Base-by-base conservation (phyloP, 2,888 invertebrate species). In the Criorhina ranunculi region DNA sequence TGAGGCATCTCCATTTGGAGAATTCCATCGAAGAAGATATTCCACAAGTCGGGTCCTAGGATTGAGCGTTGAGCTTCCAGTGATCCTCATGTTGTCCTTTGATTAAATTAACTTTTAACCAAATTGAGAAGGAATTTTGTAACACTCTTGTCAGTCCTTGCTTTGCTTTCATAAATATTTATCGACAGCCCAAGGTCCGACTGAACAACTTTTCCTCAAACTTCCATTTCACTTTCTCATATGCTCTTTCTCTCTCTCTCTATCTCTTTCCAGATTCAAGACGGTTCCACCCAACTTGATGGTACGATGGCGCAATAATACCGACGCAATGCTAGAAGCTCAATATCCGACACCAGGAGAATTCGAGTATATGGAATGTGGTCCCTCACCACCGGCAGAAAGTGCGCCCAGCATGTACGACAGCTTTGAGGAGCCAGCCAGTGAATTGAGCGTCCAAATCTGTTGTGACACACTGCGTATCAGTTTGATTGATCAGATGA, bases 341-440 rank as follows among this genome's bases (percentile, higher is more conserved):
- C 95, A 95, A 90, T 94, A 93, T 90, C 94, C 95, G 83, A 94
- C 95, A 88, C 88, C 91, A 76, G 91, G 91, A 86, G 95, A 95
- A 91, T 95, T 95, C 91, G 95, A 95, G 91, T 95, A 95, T 91
- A 95, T 96, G 93, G 95, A 96, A 90, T 95, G 95, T 88, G 96
- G 96, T 75, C 95, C 95, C 42, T 95, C 96, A 15, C 96, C 96
- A 7, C 96, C 96, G 33, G 95, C 96, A 77, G 96, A 96, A 91
- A 95, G 95, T 91, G 95, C 95, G 51, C 95, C 96, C 87, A 95
- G 95, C 90, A 94, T 96, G 93, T 96, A 96, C 92, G 96, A 96
- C 90, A 96, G 95, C 92, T 96, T 96, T 89, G 95, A 95, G 90
- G 95, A 95, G 90, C 95, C 95, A 55, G 94, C 94, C 87, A 93